Conservation (phyloP, 2,888 invertebrate species). For the Agapostemon virescens region DNA sequence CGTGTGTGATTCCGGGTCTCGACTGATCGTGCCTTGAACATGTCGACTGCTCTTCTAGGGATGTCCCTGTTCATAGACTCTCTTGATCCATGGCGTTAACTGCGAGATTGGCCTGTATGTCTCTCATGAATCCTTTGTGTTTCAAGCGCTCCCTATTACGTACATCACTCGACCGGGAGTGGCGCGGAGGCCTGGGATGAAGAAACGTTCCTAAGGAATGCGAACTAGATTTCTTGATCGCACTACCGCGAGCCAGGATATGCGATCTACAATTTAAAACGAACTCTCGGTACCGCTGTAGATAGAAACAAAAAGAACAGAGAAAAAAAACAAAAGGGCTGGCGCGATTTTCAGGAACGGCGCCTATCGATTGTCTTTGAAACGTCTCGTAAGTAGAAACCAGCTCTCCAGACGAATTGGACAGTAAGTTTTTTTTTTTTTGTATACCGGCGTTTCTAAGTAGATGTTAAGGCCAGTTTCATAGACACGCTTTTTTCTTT, state of each 20-base stretch:
- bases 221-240: constrained; percentile 72
- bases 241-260: constrained; percentile 71
- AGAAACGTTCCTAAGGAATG: constrained; percentile 71
- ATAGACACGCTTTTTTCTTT: constrained; percentile 45
- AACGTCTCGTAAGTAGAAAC: constrained; percentile 70
- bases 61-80: constrained; percentile 70
- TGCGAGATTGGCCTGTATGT: constrained; percentile 70
- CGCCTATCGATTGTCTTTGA: constrained; percentile 69
- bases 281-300: constrained; percentile 67
- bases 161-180: constrained; percentile 72
- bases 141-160: constrained; percentile 72
- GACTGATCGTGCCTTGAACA: constrained; percentile 72
- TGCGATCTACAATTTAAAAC: constrained; percentile 68
- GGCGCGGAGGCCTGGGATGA: constrained; percentile 73
- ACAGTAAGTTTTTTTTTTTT: constrained; percentile 64
- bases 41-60: constrained; percentile 72
- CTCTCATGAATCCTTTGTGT: constrained; percentile 72
- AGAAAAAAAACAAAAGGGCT: constrained; percentile 54
- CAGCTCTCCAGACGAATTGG: constrained; percentile 69
- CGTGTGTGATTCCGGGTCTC: constrained; percentile 61
- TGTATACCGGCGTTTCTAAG: constrained; percentile 52
- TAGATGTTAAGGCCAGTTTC: constrained; percentile 61
- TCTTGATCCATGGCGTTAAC: constrained; percentile 74
- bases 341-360: constrained; percentile 69
- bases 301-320: constrained; percentile 59